Base-by-base conservation (phyloP, 2,797 vertebrate genomes). In the Micrastur ruficollis region DNA sequence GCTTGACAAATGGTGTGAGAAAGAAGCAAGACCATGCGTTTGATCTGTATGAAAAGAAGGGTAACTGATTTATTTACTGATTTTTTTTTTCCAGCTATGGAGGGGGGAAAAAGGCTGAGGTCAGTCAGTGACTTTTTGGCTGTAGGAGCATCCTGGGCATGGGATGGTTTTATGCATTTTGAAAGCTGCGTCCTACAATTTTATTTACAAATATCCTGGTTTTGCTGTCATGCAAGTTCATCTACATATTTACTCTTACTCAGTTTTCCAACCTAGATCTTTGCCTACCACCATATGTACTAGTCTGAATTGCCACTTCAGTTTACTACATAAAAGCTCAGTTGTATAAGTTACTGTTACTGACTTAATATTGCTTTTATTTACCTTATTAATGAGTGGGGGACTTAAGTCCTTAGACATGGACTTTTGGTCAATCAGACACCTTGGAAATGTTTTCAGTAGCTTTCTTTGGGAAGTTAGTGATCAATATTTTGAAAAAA, bases 31-130 rank as follows among this genome's bases (percentile, higher is more conserved):
- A 99, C 98, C 98, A 98, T 96, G 98, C 99, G 90, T 99, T 98
- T 95, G 99, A 99, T 96, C 99, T 99, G 80, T 99, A 99, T 97
- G 99, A 99, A 98, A 99, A 99, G 97, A 99, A 99, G 99, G 99
- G 99, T 99, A 98, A 98, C 95, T 92, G 90, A 94, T 84, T 98
- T 97, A 98, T 98, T 97, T 84, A 91, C 73, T 89, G 82, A 90
- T 85, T 89, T 84, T 80, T n/a, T 95, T 96, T 96, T 96, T 80
- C 89, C 75, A 90, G 32, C 47, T 52, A 68, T 55, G 31, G 34
- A 74, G 55, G 49, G 61, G 29, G 14, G 20, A 44, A 44, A 27
- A 66, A 56, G 36, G 17, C 5, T 86, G 75, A 89, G 74, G 72
- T 86, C 87, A 95, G 40, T 49, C 55, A 74, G 44, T 61, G 27